phyloP scores from a whole-genome alignment of 2,113 vertebrate species.

The Tupaia tana region DNA sequence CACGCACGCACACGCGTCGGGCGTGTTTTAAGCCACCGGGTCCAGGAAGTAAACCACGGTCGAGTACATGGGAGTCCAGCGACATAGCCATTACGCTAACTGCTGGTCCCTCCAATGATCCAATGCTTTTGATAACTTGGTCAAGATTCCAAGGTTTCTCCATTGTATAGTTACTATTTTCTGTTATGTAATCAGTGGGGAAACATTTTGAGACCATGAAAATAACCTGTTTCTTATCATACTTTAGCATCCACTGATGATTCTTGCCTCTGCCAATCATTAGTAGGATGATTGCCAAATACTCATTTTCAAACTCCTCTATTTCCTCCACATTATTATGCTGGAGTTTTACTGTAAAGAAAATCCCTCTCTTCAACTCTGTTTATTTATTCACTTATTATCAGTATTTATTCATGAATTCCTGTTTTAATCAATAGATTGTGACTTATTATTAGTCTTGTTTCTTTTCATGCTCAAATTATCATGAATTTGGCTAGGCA shows the following conservation, averaged over 20 bases:
- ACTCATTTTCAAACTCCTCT: not conserved
- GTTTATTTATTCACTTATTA: not conserved
- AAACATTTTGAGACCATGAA: not conserved
- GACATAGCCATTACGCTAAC: no score
- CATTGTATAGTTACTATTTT: not conserved
- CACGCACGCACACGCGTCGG: no score
- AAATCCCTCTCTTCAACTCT: not conserved
- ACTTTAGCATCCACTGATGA: not conserved
- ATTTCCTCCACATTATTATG: not conserved
- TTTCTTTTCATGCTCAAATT: not conserved
- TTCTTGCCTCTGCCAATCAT: not conserved
- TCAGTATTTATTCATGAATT: not conserved
- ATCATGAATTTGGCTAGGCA: not conserved
- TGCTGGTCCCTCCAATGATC: no score
- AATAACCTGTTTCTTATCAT: not conserved
- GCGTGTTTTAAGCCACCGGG: no score
- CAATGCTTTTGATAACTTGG: not conserved
- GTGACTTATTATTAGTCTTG: not conserved
- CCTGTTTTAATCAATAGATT: not conserved
- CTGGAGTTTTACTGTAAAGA: slow-evolving; percentile 16
- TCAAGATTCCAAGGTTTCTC: not conserved
- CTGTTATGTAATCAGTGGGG: not conserved
- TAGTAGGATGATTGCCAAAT: not conserved
- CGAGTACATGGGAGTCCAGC: no score
- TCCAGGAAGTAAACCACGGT: no score